Percentiles rank a stretch among this genome's conserved stretches.
phyloP scores from a whole-genome alignment of 2,888 invertebrate species.

The Meliscaeva auricollis region DNA sequence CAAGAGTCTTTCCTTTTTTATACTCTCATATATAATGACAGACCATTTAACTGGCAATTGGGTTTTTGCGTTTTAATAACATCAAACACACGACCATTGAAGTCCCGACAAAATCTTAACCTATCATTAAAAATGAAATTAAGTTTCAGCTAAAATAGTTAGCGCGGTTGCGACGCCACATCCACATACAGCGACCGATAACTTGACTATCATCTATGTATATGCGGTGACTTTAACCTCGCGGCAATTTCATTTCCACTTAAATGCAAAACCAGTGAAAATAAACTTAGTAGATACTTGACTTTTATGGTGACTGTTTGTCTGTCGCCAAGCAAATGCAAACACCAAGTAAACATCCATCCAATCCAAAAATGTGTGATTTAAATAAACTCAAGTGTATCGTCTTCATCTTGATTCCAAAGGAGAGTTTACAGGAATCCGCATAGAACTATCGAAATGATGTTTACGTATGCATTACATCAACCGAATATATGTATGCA shows the following conservation, averaged over 20 bases:
- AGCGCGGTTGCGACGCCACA: neutral
- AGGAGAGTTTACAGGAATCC: neutral
- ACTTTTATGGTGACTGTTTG: slow-evolving; percentile 63
- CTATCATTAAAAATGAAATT: slow-evolving; percentile 59
- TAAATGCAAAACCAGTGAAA: slow-evolving; percentile 43
- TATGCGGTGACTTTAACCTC: slow-evolving; percentile 42
- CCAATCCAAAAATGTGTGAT: slow-evolving; percentile 28
- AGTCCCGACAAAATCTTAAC: slow-evolving; percentile 45
- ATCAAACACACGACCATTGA: slow-evolving; percentile 14
- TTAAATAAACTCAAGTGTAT: slow-evolving; percentile 53
- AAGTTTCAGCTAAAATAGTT: slow-evolving; percentile 38
- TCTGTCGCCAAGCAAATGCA: slow-evolving; percentile 49
- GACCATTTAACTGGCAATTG: slow-evolving; percentile 24
- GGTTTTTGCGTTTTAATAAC: slow-evolving; percentile 42
- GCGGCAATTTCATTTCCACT: slow-evolving; percentile 66
- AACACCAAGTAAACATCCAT: slow-evolving; percentile 30
- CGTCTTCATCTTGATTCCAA: slow-evolving; percentile 6
- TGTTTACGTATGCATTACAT: slow-evolving; percentile 75
- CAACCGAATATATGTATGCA: slow-evolving; percentile 49
- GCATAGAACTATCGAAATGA: slow-evolving; percentile 22
- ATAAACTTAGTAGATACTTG: slow-evolving; percentile 35
- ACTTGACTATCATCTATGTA: no score
- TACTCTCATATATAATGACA: neutral
- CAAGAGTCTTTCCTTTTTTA: neutral
- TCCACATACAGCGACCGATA: slow-evolving; percentile 17